Base-by-base conservation (phyloP, 2,113 vertebrate species). In the Cinclus mexicanus region DNA sequence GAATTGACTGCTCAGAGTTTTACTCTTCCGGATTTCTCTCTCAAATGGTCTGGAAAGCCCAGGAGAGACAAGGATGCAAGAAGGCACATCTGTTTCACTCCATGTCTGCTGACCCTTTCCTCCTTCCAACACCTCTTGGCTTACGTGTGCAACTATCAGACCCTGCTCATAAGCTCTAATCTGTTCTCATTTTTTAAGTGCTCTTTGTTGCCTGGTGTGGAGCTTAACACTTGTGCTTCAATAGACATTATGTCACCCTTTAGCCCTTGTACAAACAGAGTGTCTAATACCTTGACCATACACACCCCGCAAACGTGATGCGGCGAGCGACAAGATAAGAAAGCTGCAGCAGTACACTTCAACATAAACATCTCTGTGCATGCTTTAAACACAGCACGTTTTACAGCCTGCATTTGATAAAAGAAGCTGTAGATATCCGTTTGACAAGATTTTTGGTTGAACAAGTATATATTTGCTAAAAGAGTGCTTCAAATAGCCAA, bases 201-300 rank as follows among this genome's bases (percentile, higher is more conserved):
- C 55, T 95, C 95, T 93, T 97, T 94, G 92, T 97, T 94, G 95
- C 95, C 89, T 94, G 72, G 68, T 95, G 89, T 85, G 81, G 89
- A 97, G 91, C 91, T 91, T 82, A 90, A 87, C 21, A 91, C 87
- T 94, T 95, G 80, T 56, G 75, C 81, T 97, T 98, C 96, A 96
- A 97, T 92, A 98, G 98, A 98, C 97, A 97, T 98, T 96, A 98
- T 97, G 98, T 98, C 98, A 98, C 96, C 87, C 88, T 90, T 94
- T 39, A 93, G 96, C 82, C 92, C 89, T 97, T 97, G 93, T 41
- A 82, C 97, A 98, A 98, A 98, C 97, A 98, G 85, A 97, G 84
- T 71, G 94, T 97, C 97, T 98, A 98, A 98, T 95, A 96, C 96
- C 95, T 97, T 86, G 75, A 59, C 52, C 21, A 8, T 22, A 55